These are phyloP conservation scores for Leucania comma DNA, from an alignment of 2,888 invertebrate genomes.

Conservation along the genomic window DNA sequence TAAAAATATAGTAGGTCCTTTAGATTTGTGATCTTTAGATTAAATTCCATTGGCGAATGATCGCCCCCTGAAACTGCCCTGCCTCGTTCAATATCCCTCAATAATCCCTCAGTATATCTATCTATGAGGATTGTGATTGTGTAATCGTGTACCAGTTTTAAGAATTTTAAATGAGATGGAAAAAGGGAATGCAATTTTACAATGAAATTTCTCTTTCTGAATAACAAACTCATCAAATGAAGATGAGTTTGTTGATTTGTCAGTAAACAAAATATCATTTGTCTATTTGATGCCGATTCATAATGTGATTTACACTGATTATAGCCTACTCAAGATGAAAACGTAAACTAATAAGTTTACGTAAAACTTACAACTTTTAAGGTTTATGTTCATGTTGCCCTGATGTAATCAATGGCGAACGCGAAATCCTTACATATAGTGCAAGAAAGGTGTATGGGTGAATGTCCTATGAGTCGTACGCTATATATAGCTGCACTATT, in stretches of 20 bases:
- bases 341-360: constrained; percentile 7
- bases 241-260: background rate
- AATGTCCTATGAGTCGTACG: constrained; percentile 55
- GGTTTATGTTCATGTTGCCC: constrained; percentile 6
- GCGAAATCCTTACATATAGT: constrained; percentile 46
- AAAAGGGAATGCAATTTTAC: background rate
- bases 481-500: constrained; percentile 63
- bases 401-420: constrained; percentile 34
- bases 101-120: background rate
- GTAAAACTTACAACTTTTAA: background rate
- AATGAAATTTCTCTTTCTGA: background rate
- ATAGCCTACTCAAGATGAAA: background rate
- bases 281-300: background rate
- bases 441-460: constrained; percentile 59
- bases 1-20: background rate
- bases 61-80: background rate
- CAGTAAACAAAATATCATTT: background rate
- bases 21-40: background rate
- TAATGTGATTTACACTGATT: background rate
- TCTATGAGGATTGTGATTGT: background rate
- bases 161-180: background rate
- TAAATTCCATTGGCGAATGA: background rate
- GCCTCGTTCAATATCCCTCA: background rate
- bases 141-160: background rate
- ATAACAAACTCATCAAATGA: no score